Percentiles rank a stretch among this genome's conserved stretches.
These are phyloP conservation scores for Whitmania pigra DNA, from an alignment of 1,140 invertebrate species.

Conservation along the genomic window DNA sequence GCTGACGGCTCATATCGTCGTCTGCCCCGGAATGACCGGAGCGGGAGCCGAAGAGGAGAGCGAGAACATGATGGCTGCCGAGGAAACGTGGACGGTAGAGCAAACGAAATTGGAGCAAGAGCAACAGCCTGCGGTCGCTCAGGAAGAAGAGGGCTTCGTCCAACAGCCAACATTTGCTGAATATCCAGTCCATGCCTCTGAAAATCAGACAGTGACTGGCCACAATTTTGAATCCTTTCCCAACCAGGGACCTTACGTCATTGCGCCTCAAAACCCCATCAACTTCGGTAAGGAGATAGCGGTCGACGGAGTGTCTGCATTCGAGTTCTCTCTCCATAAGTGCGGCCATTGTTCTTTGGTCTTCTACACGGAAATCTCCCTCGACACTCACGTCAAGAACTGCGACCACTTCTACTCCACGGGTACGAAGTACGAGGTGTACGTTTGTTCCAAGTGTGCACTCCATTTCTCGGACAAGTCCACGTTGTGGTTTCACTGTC, in stretches of 20 bases:
- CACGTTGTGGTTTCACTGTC: slow-evolving; percentile 6
- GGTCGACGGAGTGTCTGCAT: slow-evolving; percentile 2
- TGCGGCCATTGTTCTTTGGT: slow-evolving; percentile 1
- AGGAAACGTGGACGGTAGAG: neutral
- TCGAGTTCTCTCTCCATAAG: slow-evolving; percentile 8
- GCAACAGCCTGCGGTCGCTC: neutral
- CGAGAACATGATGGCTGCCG: slow-evolving; percentile 8
- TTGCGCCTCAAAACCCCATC: neutral
- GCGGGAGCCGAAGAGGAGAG: neutral
- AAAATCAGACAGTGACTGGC: neutral
- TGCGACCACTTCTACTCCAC: slow-evolving; percentile 1
- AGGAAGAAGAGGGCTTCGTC: neutral
- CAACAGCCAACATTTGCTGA: too few species aligned
- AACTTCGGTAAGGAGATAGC: neutral
- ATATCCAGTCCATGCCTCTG: neutral
- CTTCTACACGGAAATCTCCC: slow-evolving; percentile 1
- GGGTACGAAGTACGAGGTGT: neutral
- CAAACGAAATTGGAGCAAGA: neutral
- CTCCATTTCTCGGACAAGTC: slow-evolving; percentile 9
- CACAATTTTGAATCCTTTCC: neutral
- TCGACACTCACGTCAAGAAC: slow-evolving; percentile 1
- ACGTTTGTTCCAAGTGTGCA: slow-evolving; percentile 13
- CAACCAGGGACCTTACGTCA: neutral
- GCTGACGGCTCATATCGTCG: slow-evolving; percentile 18
- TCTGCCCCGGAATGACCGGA: slow-evolving; percentile 6